Evolutionary conservation across 2,888 invertebrate genomes (phyloP), one percentile per base, ranked within the genome.

Genomic region (Ennomos quercinarius): DNA sequence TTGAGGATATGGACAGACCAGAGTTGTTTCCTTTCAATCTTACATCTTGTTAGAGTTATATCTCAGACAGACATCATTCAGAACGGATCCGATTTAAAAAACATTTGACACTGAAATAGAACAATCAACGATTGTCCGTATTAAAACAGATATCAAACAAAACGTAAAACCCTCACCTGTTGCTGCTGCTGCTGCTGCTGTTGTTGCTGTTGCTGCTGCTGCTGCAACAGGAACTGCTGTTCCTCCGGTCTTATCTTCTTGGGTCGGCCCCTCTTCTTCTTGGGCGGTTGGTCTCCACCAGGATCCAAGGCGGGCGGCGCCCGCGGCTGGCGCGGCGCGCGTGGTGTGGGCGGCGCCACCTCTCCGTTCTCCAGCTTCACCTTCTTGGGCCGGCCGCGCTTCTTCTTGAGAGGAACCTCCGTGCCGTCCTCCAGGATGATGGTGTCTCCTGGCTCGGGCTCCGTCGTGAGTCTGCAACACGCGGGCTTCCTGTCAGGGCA

Each of bases 351-450:
- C 44, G 94, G 94, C 62, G 94, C 95, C 48, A 94, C 93, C 81
- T 93, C 95, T 35, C 94, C 95, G 80, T 95, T 96, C 78, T 94
- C 94, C 70, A 93, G 87, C 79, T 95, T 96, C 34, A 96, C 95
- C 86, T 97, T 97, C 91, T 97, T 97, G 62, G 97, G 97, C n/a
- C 97, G 91, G 1, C 97, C 97, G n/a, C 97, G 93, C 85, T 97
- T 97, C 93, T 97, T 97, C 90, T 97, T 97, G 46, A 96, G 95
- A 0, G 96, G 95, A 64, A 95, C 91, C 76, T 94, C 93, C 50
- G 94, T 94, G 71, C 94, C 94, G 85, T 95, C 94, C 77, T 94
- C 94, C 53, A 94, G 92, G 57, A 93, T 84, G 73, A 93, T 93
- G 65, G 93, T 93, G 84, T 93, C 93, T 2, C 93, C 92, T 43